Percentiles rank a stretch among this genome's conserved stretches.
Conservation (phyloP, 64 coral and sea anemone species). For the Montipora cactus region DNA sequence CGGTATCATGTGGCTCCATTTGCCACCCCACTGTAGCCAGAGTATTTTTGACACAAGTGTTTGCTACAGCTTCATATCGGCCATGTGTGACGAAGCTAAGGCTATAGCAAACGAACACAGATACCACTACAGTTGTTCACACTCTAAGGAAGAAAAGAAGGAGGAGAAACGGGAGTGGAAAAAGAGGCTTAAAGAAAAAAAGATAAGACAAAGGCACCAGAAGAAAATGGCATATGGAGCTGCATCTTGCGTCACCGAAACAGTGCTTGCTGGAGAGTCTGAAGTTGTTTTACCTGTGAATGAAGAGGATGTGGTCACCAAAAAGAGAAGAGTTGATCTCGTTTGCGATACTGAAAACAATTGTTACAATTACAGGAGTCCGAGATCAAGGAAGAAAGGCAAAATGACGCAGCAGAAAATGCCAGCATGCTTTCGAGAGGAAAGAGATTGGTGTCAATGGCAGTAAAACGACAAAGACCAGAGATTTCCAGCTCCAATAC, state of each 20-base stretch:
- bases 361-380: background rate
- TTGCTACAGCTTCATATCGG: background rate
- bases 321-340: background rate
- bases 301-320: background rate
- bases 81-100: background rate
- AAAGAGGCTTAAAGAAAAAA: background rate
- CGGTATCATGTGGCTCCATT: no score
- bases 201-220: background rate
- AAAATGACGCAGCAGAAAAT: background rate
- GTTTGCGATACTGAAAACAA: background rate
- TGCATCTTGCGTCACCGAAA: background rate
- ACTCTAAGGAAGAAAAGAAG: background rate
- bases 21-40: no score
- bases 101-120: background rate
- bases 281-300: background rate
- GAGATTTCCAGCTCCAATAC: background rate
- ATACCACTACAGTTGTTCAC: background rate
- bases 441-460: background rate
- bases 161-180: background rate
- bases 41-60: no score
- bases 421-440: background rate
- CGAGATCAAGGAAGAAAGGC: background rate
- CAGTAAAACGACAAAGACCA: background rate
- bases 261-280: background rate
- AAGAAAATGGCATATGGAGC: background rate